Conservation (phyloP, 2,797 vertebrate species). For the Danio kyathit region DNA sequence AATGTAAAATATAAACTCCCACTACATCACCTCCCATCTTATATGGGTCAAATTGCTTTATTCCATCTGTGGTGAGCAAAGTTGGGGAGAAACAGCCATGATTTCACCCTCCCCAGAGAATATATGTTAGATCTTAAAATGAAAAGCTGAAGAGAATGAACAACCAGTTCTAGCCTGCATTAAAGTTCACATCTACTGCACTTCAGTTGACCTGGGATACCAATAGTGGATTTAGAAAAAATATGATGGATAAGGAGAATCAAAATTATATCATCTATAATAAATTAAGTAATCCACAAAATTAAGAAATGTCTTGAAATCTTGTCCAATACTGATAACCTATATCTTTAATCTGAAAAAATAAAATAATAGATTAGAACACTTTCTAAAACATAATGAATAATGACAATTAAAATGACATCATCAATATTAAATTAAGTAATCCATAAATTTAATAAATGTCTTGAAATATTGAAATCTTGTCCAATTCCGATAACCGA, state of each 20-base stretch:
- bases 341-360: no score
- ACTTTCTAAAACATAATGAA: no score
- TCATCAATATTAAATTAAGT: no score
- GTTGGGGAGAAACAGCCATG: neutral
- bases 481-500: no score
- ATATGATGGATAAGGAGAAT: neutral
- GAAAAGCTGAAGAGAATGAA: neutral
- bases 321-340: no score
- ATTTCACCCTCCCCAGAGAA: constrained; percentile 27
- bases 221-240: neutral
- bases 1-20: no score
- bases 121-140: constrained; percentile 15
- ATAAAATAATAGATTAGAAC: neutral
- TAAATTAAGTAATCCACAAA: neutral
- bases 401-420: neutral
- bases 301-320: no score
- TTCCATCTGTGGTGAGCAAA: constrained; percentile 30
- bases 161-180: neutral
- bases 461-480: no score
- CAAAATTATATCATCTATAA: neutral
- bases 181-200: constrained; percentile 1
- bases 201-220: constrained; percentile 4
- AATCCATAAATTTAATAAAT: no score
- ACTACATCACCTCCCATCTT: no score
- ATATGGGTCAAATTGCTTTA: constrained; percentile 50